These are phyloP conservation scores for Osmerus eperlanus DNA, from an alignment of 2,113 vertebrate genomes.

Conservation along the genomic window DNA sequence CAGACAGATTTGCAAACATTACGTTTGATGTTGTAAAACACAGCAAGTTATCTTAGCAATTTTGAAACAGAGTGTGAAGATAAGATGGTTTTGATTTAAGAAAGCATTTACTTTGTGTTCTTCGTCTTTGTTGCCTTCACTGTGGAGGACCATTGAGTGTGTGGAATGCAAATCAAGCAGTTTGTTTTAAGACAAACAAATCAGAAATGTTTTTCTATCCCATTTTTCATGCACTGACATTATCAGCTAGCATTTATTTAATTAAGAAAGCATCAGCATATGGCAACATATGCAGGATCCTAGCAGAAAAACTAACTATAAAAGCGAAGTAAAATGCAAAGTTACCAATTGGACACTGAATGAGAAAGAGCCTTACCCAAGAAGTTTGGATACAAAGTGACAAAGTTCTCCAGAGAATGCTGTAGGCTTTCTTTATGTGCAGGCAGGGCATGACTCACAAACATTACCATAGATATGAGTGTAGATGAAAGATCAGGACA, in stretches of 20 bases:
- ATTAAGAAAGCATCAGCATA: not conserved
- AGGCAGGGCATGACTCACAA: conserved; percentile 7
- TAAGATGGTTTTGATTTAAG: no score
- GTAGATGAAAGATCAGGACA: conserved; percentile 24
- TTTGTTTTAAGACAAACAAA: not conserved
- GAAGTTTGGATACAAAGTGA: conserved; percentile 20
- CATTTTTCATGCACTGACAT: no score
- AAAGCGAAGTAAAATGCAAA: conserved; percentile 6
- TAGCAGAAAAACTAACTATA: conserved; percentile 18
- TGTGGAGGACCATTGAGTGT: no score
- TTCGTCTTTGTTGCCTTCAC: no score
- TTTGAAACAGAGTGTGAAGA: no score
- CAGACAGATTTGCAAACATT: no score
- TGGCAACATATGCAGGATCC: not conserved
- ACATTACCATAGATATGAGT: conserved; percentile 40
- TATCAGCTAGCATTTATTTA: not conserved
- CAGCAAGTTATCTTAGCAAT: no score
- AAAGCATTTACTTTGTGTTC: no score
- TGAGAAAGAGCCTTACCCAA: no score
- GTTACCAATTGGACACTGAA: not conserved
- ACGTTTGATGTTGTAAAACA: no score
- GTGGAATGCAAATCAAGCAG: no score
- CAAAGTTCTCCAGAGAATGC: conserved; percentile 23
- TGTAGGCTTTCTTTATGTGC: conserved; percentile 13
- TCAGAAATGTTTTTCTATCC: not conserved